Evolutionary conservation across 1,140 invertebrate genomes (phyloP), one percentile per base, ranked within the genome.

Genomic region (Drosophila funebris): DNA sequence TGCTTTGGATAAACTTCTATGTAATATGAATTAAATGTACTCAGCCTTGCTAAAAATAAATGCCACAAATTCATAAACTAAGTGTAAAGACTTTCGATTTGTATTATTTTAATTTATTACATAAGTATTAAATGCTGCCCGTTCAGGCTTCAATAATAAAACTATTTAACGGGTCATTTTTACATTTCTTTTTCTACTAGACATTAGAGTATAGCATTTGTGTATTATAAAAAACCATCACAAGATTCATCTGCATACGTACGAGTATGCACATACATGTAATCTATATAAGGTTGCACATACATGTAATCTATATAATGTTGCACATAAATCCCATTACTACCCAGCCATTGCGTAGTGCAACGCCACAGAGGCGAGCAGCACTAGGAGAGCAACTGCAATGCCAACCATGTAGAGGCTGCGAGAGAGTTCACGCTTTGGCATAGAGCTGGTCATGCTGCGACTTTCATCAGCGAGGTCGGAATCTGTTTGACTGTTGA

Each of bases 331-430:
- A 64, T 57, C 48, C 37, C n/a, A 16, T 50, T 33, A 61, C 52
- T 74, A 66, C 54, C 27, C 69, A 60, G 41, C 60, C 13, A 91
- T 61, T 18, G 73, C 31, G 54, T 85, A 90, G 46, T 91, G 87
- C 7, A 91, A 46, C 0, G 67, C 73, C 63, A 91, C 69, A 4
- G 90, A 89, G 5, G 79, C 63, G 5, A 91, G 71, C 11, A 91
- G 53, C 22, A 91, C 88, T 3, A 91, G 37, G 1, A 91, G 69
- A 24, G 83, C 80, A 18, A 90, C 90, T 0, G 78, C 62, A 43
- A 91, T 91, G 41, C 90, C 90, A 13, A 91, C 31, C 81, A 91
- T 85, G 33, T 90, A 91, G 1, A 91, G 87, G 31, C 73, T 87
- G 16, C 85, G 83, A 4, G 85, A 84, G 1, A 90, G 58, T 50